A percentile compares a stretch with the other conserved stretches of the same genome.
phyloP scores from a whole-genome alignment of 2,797 vertebrate genomes.

The Pseudopleuronectes americanus region DNA sequence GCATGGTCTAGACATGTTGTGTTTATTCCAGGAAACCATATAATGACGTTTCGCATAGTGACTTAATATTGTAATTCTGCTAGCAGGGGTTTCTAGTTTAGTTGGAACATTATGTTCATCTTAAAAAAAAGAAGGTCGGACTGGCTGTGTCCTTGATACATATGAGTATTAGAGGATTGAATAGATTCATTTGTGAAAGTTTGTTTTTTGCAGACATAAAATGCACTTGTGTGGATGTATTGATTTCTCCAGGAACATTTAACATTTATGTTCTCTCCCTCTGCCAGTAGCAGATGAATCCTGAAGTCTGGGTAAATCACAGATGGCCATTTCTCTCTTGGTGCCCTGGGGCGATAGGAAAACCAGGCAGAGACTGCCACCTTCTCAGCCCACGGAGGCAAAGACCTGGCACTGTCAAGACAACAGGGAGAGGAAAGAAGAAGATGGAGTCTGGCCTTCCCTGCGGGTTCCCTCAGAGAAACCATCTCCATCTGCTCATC shows the following conservation, averaged over 20 bases:
- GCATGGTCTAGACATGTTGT: constrained; percentile 38
- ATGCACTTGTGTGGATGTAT: background rate
- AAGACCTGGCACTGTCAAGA: constrained; percentile 65
- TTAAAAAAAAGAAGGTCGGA: background rate
- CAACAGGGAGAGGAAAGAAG: constrained; percentile 35
- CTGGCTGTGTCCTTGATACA: background rate
- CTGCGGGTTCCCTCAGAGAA: constrained; percentile 60
- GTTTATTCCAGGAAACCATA: constrained; percentile 52
- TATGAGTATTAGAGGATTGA: background rate
- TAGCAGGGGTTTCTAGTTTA: constrained; percentile 18
- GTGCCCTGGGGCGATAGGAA: constrained; percentile 47
- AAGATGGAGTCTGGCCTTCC: constrained; percentile 52
- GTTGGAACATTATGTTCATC: constrained; percentile 6
- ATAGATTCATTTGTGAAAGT: background rate
- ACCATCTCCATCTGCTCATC: constrained; percentile 74
- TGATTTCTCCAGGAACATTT: constrained; percentile 23
- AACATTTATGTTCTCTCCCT: constrained; percentile 10
- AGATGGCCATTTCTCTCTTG: constrained; percentile 66
- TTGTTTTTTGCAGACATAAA: constrained; percentile 1
- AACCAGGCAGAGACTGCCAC: constrained; percentile 64
- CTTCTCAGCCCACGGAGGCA: constrained; percentile 63
- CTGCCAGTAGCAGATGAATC: constrained; percentile 30
- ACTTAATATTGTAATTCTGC: constrained; percentile 21
- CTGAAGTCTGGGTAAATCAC: constrained; percentile 55
- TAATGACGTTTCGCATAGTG: constrained; percentile 32